phyloP scores from a whole-genome alignment of 2,888 invertebrate species.

The Tinea semifulvella region DNA sequence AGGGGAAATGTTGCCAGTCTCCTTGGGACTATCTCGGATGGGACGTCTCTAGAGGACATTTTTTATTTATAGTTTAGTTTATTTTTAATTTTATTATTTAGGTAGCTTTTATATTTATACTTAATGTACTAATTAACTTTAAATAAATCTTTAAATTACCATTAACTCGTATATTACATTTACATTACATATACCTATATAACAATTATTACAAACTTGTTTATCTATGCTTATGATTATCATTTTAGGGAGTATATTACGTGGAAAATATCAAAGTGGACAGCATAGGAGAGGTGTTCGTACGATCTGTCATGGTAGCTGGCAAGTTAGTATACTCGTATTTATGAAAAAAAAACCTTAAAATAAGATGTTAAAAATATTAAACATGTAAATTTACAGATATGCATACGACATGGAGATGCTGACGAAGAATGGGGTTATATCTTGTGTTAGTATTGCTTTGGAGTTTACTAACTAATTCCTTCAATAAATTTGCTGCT shows the following conservation, averaged over 20 bases:
- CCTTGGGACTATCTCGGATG: too few species aligned
- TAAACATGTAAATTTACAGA: constrained; percentile 7
- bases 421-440: constrained; percentile 8
- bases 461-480: constrained; percentile 5
- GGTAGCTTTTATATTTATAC: too few species aligned
- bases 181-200: too few species aligned
- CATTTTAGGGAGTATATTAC: constrained; percentile 1
- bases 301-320: not conserved
- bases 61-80: too few species aligned
- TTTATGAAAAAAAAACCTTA: not conserved
- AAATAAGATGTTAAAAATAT: not conserved
- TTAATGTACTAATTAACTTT: too few species aligned
- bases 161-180: too few species aligned
- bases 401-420: constrained; percentile 13
- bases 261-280: not conserved
- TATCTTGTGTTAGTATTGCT: constrained; percentile 6
- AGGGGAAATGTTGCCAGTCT: too few species aligned
- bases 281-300: not conserved
- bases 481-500: too few species aligned
- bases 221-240: not conserved
- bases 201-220: too few species aligned
- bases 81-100: too few species aligned
- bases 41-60: too few species aligned
- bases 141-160: too few species aligned
- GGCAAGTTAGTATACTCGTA: not conserved